Conservation (phyloP, 2,888 invertebrate species). For the Parapristionchus giblindavisi region DNA sequence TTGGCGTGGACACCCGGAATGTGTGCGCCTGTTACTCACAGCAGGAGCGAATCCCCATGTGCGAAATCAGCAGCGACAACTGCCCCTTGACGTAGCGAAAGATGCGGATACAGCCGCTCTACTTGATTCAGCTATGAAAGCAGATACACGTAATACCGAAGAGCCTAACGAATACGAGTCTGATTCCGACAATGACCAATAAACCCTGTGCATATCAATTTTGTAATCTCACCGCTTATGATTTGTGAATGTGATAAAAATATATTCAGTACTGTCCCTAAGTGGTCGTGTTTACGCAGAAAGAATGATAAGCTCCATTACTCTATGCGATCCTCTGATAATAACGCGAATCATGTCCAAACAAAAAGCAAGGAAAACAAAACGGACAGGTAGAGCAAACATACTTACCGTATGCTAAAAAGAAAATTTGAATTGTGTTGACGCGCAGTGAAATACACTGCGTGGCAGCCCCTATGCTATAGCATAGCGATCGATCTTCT, state of each 20-base stretch:
- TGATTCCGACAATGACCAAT: conserved; percentile 50
- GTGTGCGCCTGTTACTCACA: conserved; percentile 74
- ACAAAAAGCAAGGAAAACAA: conserved; percentile 18
- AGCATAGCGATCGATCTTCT: conserved; percentile 6
- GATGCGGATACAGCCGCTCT: conserved; percentile 53
- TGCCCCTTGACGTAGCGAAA: conserved; percentile 74
- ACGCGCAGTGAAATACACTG: conserved; percentile 29
- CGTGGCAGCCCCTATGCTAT: conserved; percentile 36
- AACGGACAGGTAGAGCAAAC: not conserved
- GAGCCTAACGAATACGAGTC: conserved; percentile 53
- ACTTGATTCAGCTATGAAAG: conserved; percentile 48
- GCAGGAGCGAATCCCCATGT: conserved; percentile 73
- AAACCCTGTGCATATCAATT: not conserved
- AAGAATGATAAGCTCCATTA: conserved; percentile 25
- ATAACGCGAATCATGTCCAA: not conserved
- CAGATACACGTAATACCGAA: conserved; percentile 48
- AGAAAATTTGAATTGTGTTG: conserved; percentile 21
- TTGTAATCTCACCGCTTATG: not conserved
- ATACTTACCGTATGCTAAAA: conserved; percentile 16
- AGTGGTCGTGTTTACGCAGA: no score
- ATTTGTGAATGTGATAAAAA: not conserved
- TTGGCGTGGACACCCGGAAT: conserved; percentile 75
- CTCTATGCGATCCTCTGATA: not conserved
- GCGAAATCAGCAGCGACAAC: conserved; percentile 74
- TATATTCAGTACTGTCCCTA: not conserved